A percentile compares a stretch with the other conserved stretches of the same genome.
Evolutionary conservation across 2,113 vertebrate species (phyloP).

Genomic region (Hippocampus abdominalis): DNA sequence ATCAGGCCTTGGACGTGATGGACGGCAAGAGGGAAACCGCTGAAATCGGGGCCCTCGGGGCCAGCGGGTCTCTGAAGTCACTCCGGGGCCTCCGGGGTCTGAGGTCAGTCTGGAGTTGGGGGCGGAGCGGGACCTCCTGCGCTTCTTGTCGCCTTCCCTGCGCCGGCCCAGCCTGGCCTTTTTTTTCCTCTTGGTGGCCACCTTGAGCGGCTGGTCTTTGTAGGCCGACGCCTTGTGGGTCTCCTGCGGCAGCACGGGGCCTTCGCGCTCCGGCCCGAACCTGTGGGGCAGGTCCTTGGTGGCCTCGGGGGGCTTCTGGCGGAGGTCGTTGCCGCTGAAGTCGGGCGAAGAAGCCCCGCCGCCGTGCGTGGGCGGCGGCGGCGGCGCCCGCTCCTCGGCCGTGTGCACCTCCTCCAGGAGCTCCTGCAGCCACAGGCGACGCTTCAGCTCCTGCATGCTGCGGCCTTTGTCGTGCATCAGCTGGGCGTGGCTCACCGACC

Average conservation of each 20-base stretch:
- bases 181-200: constrained; percentile 84
- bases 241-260: constrained; percentile 83
- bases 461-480: constrained; percentile 93
- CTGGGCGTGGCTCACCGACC: constrained; percentile 94
- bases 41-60: too few relatives aligned
- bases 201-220: constrained; percentile 84
- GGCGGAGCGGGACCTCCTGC: constrained; percentile 75
- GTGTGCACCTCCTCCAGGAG: constrained; percentile 92
- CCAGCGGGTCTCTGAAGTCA: too few relatives aligned
- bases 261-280: constrained; percentile 74
- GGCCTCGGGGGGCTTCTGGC: constrained; percentile 82
- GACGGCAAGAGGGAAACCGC: not conserved
- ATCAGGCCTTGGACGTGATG: not conserved
- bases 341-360: constrained; percentile 41
- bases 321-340: constrained; percentile 68
- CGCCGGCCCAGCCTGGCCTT: constrained; percentile 85
- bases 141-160: constrained; percentile 86
- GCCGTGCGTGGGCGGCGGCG: constrained; percentile 41
- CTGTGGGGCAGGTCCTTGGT: constrained; percentile 83
- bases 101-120: constrained; percentile 11
- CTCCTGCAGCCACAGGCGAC: constrained; percentile 86
- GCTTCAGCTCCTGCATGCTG: constrained; percentile 84
- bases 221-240: constrained; percentile 88
- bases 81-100: not conserved
- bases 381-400: constrained; percentile 73